Evolutionary conservation across 2,113 vertebrate species (phyloP), one percentile per base, ranked within the genome.

Genomic region (Reinhardtius hippoglossoides): DNA sequence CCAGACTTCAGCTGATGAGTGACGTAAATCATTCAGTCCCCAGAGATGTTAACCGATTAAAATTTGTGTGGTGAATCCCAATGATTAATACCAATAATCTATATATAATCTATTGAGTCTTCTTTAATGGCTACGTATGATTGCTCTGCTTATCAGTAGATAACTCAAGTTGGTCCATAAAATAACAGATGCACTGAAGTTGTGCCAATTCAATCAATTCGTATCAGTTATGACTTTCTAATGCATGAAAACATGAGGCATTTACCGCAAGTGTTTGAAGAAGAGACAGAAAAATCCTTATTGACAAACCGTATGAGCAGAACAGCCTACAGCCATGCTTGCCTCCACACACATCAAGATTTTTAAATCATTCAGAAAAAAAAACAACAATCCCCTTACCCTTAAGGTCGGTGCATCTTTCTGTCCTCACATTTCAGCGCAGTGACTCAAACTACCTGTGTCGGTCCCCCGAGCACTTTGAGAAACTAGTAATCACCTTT

Each of bases 401-500:
- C 83, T 59, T 42, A 7, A 81, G 72, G 16, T 67, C 59, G 76
- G 12, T 1, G 5, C 1, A 1, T 46, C 52, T 40, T 20, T 55
- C 0, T 1, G 59, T 54, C 59, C 40, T 64, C 61, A 60, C 31
- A 50, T 52, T 20, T 63, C 52, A n/a, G 46, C 54, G 42, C 58
- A 40, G 46, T 18, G 37, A 52, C 31, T 31, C 15, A 0, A 61
- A 44, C n/a, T 40, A n/a, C 81, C 69, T 27, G n/a, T 82, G 37
- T 35, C 5, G 26, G 72, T 58, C 42, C 55, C 37, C 26, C 2
- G 10, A 69, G 72, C 50, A 16, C 55, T 66, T 72, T n/a, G 31
- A 48, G 62, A 78, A 74, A 62, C 56, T 26, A 27, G 80, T 78
- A 86, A 80, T 76, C 37, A 82, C 31, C 31, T 31, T 52, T 21